Conservation (phyloP, 2,888 invertebrate species). For the Gastracanthus pulcherrimus region DNA sequence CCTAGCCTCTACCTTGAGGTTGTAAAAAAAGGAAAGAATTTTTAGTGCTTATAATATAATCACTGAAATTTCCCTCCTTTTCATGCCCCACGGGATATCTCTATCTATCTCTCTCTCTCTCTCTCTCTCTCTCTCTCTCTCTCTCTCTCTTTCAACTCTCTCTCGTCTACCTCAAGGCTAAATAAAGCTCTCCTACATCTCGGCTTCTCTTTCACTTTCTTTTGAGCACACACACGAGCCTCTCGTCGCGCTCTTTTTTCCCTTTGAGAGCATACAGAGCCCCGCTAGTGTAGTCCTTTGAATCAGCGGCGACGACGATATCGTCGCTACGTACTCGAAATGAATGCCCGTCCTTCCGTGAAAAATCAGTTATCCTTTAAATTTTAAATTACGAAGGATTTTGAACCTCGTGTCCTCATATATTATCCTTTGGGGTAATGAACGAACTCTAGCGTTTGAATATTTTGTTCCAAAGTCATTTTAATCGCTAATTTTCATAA, state of each 20-base stretch:
- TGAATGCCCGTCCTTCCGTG: not conserved
- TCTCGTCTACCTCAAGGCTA: too few relatives aligned
- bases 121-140: too few relatives aligned
- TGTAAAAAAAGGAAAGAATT: not conserved
- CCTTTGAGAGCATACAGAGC: not conserved
- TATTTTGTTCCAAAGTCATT: too few relatives aligned
- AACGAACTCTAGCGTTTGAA: too few relatives aligned
- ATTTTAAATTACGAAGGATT: not conserved
- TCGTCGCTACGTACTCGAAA: not conserved
- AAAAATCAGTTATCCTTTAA: constrained; percentile 11
- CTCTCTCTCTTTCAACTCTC: too few relatives aligned
- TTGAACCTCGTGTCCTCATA: not conserved
- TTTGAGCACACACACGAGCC: not conserved
- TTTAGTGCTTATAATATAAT: constrained; percentile 20
- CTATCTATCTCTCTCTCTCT: not conserved
- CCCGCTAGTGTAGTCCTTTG: not conserved
- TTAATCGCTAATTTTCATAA: too few relatives aligned
- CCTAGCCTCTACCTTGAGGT: not conserved
- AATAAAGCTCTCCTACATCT: too few relatives aligned
- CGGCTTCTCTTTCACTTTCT: constrained; percentile 24
- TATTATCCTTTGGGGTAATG: too few relatives aligned
- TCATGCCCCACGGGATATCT: constrained; percentile 4
- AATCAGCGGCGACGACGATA: not conserved
- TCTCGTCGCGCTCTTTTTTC: not conserved
- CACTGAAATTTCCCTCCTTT: constrained; percentile 28